Evolutionary conservation across 2,113 vertebrate species (phyloP), one percentile per base, ranked within the genome.

Genomic region (Oceanodroma tethys): DNA sequence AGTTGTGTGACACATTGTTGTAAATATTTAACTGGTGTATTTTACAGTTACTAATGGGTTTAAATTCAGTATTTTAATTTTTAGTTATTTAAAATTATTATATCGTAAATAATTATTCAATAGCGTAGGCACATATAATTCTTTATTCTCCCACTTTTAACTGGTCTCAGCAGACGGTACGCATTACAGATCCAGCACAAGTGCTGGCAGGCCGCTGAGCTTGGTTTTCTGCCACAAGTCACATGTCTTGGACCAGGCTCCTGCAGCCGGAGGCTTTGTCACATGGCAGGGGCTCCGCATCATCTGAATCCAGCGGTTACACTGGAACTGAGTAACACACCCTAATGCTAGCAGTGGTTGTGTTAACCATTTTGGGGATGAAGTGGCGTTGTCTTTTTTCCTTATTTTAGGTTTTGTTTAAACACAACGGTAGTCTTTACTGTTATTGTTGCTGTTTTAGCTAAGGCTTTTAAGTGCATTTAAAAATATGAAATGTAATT

Each of bases 141-240:
- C 50, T 60, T 32, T 76, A 5, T 78, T 96, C 76, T 53, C 62
- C 29, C 19, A 4, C 26, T 60, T 76, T 2, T 63, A 29, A 17
- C 45, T 38, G 66, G 23, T 65, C 36, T 60, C 36, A 55, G 90
- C 95, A 97, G 86, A 47, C 78, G 71, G 67, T n/a, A 13, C 73
- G 68, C 47, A 27, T 81, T 88, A 50, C 52, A 43, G 84, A n/a
- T 42, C 52, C 85, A 75, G 93, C 73, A 14, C 81, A 36, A 42
- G 81, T 58, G 82, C 93, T 93, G 88, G 92, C 92, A 71, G 90
- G 80, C 80, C 42, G 75, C 82, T 83, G 92, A 16, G 65, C 82
- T 93, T 90, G 92, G 60, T 78, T 88, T 93, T 82, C 40, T 80
- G 92, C 88, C 72, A 22, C 68, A 78, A 60, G 68, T 96, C 94